Base-by-base conservation (phyloP, 2,113 vertebrate species). In the Oceanodroma tethys region DNA sequence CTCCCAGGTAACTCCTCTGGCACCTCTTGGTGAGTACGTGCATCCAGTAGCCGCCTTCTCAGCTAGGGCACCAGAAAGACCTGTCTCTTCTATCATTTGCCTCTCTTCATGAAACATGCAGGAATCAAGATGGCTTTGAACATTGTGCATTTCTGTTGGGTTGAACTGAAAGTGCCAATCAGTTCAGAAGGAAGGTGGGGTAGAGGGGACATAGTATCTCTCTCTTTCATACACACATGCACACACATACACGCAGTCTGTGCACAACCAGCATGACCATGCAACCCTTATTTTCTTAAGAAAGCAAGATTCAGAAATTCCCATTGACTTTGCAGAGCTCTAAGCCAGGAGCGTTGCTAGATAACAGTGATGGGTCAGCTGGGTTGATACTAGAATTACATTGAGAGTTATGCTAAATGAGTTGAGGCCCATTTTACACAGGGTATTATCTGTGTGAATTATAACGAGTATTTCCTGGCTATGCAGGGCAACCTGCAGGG, bases 381-480 rank as follows among this genome's bases (percentile, higher is more conserved):
- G 16, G 18, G 11, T 36, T 81, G 65, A 29, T 65, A 47, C 11
- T 13, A 63, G 56, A 84, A 71, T 72, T 81, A 59, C 22, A 6
- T 0, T 52, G 59, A 38, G 52, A 87, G 13, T 67, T 86, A 40
- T 0, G 1, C 18, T 50, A 50, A 67, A 71, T 27, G 23, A 0
- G 0, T 38, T 26, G 32, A 86, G 29, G 36, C 14, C 30, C 0
- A 1, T 50, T 29, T 84, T 63, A 55, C 6, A 10, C 0, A 0
- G 29, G 18, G 8, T 23, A 16, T 59, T 13, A 47, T 22, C 8
- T 2, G 1, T 29, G 30, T 21, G 30, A 59, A 27, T 62, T 9
- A 21, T 9, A 72, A 40, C 1, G 3, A 62, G 18, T 10, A 19
- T 72, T 78, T 91, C 48, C 65, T 65, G 60, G 48, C 36, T 85